Evolutionary conservation across 2,888 invertebrate species (phyloP), one percentile per base, ranked within the genome.

Genomic region (Cosmopolites sordidus): DNA sequence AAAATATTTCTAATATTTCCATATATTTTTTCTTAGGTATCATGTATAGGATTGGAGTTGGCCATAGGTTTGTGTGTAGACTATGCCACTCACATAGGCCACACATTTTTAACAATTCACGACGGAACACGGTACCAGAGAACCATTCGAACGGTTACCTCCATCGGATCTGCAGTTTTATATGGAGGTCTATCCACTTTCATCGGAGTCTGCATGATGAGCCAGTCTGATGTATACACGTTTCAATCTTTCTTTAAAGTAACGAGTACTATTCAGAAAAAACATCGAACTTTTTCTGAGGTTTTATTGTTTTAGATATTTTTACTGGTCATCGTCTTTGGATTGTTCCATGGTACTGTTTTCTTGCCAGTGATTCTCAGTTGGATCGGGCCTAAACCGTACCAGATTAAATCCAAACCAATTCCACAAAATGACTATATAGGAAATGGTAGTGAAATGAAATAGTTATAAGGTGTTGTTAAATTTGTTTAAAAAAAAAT

Each of bases 21-120:
- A 22, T 8, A 22, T 22, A 22, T 22, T 5, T 37, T 37, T 5
- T 48, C 50, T 29, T 33, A 58, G 57, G 54, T 65, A 8, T 86
- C 89, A 47, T 88, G 89, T 66, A 87, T 91, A 49, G 87, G 86
- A 18, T 75, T 91, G 9, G 87, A 90, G 65, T 75, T 91, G 27
- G 88, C 88, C 2, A 86, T 89, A 56, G 91, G 91, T 44, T 75
- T 92, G 45, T 89, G 89, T 65, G 87, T 91, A 0, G 91, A 92
- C 72, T 91, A 89, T 64, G 87, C 90, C 0, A 86, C 88, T 1
- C 89, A 89, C 66, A 83, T 89, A 4, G 87, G 88, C 0, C 89
- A 90, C 67, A 86, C 87, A 2, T 91, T 90, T 70, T 78, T 91
- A 63, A 84, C 85, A 1, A 73, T 79, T 14, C 72, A 75, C 14